phyloP scores from a whole-genome alignment of 1,140 invertebrate genomes.

The Drosophila pseudoobscura region DNA sequence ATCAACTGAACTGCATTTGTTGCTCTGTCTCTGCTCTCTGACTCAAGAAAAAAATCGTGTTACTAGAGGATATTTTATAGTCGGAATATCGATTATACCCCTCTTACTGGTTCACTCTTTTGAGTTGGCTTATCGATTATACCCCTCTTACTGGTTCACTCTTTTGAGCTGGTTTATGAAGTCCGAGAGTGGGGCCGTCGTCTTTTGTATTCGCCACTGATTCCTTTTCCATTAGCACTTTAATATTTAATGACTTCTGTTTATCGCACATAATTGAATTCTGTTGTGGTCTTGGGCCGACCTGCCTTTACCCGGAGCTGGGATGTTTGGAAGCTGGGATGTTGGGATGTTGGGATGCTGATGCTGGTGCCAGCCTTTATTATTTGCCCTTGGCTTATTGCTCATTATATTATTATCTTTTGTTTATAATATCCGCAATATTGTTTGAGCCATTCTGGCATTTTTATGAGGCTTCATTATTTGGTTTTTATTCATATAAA shows the following conservation, averaged over 20 bases:
- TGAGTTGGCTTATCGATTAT: conserved; percentile 15
- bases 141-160: background rate
- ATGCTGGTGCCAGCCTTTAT: conserved; percentile 28
- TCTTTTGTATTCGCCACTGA: conserved; percentile 26
- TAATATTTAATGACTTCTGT: conserved; percentile 79
- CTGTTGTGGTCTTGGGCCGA: conserved; percentile 21
- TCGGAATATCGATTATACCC: no score
- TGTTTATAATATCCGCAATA: conserved; percentile 73
- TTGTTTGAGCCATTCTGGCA: conserved; percentile 41
- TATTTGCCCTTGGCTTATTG: conserved; percentile 56
- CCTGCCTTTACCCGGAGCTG: background rate
- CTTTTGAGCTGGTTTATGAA: conserved; percentile 28
- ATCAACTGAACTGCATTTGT: no score
- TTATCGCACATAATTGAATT: conserved; percentile 79
- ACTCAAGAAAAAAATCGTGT: no score
- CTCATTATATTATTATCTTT: conserved; percentile 80
- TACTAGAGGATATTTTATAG: no score
- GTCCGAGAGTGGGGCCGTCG: background rate
- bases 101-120: conserved; percentile 1
- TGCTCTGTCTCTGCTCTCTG: no score
- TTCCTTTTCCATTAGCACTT: conserved; percentile 75
- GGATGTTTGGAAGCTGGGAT: background rate
- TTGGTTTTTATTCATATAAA: conserved; percentile 67
- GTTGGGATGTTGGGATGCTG: conserved; percentile 10
- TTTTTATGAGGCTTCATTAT: conserved; percentile 71